A percentile compares a stretch with the other conserved stretches of the same genome.
These are phyloP conservation scores for Chelonia mydas DNA, from an alignment of 2,797 vertebrate species.

Conservation along the genomic window DNA sequence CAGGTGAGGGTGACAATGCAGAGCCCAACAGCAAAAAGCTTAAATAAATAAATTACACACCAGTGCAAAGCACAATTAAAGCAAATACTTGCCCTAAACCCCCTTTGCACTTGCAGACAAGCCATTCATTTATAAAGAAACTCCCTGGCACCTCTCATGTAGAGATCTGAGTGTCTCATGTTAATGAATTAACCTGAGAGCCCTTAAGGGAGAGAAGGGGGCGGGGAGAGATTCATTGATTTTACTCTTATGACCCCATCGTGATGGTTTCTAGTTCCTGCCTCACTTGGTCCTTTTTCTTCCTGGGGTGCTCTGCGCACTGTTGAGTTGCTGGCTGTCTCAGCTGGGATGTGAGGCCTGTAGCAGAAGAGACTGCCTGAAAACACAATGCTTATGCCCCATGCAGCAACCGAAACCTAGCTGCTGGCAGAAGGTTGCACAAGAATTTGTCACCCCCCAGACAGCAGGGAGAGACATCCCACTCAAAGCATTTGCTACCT, in stretches of 20 bases:
- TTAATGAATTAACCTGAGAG: not conserved
- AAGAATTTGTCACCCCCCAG: not conserved
- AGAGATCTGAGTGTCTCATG: rapidly evolving
- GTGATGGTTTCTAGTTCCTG: not conserved
- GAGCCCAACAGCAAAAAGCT: not conserved
- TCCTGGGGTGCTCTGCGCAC: not conserved
- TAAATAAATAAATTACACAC: not conserved
- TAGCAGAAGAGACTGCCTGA: not conserved
- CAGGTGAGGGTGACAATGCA: not conserved
- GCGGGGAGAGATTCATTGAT: not conserved
- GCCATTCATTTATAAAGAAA: not conserved
- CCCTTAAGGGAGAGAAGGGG: not conserved
- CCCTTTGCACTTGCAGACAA: not conserved
- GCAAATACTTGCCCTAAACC: not conserved
- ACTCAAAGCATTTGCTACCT: not conserved
- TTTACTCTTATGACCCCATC: not conserved
- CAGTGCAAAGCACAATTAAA: too few species aligned
- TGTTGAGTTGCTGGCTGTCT: not conserved
- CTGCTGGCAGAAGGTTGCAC: not conserved
- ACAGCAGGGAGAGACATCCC: not conserved
- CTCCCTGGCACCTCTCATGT: not conserved
- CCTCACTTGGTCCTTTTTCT: not conserved
- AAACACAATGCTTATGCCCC: not conserved
- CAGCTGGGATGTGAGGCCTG: not conserved
- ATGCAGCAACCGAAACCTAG: not conserved